phyloP scores from a whole-genome alignment of 2,888 invertebrate genomes.

The Abscondita cerata region DNA sequence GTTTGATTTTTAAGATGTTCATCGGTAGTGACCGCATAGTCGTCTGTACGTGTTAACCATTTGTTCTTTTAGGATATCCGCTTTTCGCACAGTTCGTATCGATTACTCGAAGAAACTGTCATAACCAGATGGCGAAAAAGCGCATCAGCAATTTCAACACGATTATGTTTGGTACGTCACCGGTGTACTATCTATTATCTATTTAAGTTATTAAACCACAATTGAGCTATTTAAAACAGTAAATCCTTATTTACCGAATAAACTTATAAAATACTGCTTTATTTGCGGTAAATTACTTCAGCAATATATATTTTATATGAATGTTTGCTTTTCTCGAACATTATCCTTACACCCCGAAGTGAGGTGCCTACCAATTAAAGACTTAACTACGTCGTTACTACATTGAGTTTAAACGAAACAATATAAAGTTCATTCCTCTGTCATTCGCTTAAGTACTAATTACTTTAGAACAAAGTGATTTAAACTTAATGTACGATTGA shows the following conservation, averaged over 20 bases:
- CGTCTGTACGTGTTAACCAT: constrained; percentile 51
- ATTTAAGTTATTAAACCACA: constrained; percentile 18
- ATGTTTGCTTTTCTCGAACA: background rate
- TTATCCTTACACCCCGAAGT: constrained; percentile 18
- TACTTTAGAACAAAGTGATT: constrained; percentile 53
- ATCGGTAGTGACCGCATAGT: constrained; percentile 57
- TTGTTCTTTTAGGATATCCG: constrained; percentile 51
- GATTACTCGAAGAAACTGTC: constrained; percentile 54
- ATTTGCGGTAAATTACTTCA: constrained; percentile 2
- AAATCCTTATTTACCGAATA: constrained; percentile 4
- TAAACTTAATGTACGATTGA: constrained; percentile 48
- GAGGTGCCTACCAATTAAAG: constrained; percentile 25
- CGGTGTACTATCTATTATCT: too few species aligned
- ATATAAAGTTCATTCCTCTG: constrained; percentile 45
- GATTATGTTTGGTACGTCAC: constrained; percentile 29
- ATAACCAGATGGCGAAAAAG: constrained; percentile 51
- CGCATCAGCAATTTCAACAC: constrained; percentile 30
- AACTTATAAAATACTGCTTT: background rate
- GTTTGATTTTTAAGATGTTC: constrained; percentile 49
- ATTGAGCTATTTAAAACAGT: constrained; percentile 14
- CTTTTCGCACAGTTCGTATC: constrained; percentile 50
- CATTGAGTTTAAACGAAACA: constrained; percentile 37
- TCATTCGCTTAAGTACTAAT: constrained; percentile 48
- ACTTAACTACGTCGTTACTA: constrained; percentile 25
- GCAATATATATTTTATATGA: constrained; percentile 6